These are phyloP conservation scores for Drosophila elegans DNA, from an alignment of 1,140 invertebrate genomes.

Conservation along the genomic window DNA sequence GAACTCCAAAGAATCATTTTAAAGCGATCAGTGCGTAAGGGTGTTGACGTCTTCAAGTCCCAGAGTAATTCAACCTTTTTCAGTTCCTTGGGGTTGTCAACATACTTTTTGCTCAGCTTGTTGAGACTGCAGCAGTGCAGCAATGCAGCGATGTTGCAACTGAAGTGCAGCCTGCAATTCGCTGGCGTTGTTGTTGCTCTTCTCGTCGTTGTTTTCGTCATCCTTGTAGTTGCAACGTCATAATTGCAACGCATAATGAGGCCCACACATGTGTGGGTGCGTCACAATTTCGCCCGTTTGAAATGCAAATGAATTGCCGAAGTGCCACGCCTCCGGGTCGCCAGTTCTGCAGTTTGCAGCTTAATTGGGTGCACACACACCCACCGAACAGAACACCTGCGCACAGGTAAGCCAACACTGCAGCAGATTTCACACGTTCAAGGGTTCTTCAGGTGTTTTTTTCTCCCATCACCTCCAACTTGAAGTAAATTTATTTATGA, in stretches of 20 bases:
- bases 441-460: conserved; percentile 33
- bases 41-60: not conserved
- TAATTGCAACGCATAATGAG: conserved; percentile 80
- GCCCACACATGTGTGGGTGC: conserved; percentile 38
- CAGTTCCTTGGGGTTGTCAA: conserved; percentile 63
- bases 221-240: conserved; percentile 72
- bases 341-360: conserved; percentile 60
- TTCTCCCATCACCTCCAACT: conserved; percentile 8
- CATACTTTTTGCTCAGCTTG: conserved; percentile 69
- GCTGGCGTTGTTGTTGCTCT: conserved; percentile 25
- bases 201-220: conserved; percentile 35
- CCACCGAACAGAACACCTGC: conserved; percentile 23
- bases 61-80: not conserved
- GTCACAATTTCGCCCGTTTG: conserved; percentile 67
- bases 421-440: conserved; percentile 42
- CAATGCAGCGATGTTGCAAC: conserved; percentile 41
- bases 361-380: conserved; percentile 68
- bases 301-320: conserved; percentile 73
- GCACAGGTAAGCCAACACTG: conserved; percentile 5
- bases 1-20: no score
- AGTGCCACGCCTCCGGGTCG: conserved; percentile 58
- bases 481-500: conserved; percentile 33
- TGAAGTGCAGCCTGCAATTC: conserved; percentile 66
- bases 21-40: not conserved
- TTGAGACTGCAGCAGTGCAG: conserved; percentile 49